phyloP scores from a whole-genome alignment of 2,888 invertebrate species.

The Chaetogeoica ovagalla region DNA sequence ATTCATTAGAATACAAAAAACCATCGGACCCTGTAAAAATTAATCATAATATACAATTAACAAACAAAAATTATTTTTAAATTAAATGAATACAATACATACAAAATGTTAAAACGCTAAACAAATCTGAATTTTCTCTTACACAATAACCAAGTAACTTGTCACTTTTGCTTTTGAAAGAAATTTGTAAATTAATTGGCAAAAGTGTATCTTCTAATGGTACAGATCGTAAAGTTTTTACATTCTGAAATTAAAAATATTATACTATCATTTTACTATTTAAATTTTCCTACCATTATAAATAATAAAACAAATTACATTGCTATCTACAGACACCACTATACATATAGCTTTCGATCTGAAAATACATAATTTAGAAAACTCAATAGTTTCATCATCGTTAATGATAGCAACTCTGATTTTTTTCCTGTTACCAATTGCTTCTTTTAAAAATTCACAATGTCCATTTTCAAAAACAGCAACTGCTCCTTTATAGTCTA shows the following conservation, averaged over 20 bases:
- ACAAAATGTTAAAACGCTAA: constrained; percentile 46
- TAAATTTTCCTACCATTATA: background rate
- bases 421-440: constrained; percentile 43
- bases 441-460: constrained; percentile 48
- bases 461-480: constrained; percentile 47
- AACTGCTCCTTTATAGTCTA: constrained; percentile 37
- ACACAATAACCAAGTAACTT: constrained; percentile 45
- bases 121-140: constrained; percentile 39
- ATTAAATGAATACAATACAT: constrained; percentile 2
- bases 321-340: constrained; percentile 29
- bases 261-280: background rate
- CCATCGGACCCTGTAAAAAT: constrained; percentile 34
- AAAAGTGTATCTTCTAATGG: constrained; percentile 42
- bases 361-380: constrained; percentile 40
- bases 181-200: constrained; percentile 44
- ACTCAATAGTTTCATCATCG: constrained; percentile 32
- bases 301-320: constrained; percentile 24
- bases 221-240: constrained; percentile 41
- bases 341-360: constrained; percentile 40
- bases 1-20: constrained; percentile 40
- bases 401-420: constrained; percentile 15
- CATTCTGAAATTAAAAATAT: constrained; percentile 27
- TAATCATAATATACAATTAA: background rate
- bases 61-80: no score
- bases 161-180: constrained; percentile 24